Evolutionary conservation across 2,113 vertebrate species (phyloP), one percentile per base, ranked within the genome.

Genomic region (Pollimyrus isidori): DNA sequence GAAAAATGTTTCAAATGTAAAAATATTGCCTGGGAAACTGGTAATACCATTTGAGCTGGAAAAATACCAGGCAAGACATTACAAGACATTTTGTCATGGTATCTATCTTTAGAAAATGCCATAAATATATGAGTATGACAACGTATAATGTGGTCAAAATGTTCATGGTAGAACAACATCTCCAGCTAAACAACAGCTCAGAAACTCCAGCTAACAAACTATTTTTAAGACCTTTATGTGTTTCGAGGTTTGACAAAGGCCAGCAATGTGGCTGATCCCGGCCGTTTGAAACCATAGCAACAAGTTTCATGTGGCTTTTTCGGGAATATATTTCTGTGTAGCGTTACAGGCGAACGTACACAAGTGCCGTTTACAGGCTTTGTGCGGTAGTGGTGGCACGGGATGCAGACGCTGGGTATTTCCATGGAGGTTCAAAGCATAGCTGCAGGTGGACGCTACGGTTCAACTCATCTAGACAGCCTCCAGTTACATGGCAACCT

Each of bases 221-320:
- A 56, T 46, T 52, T 90, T 80, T 73, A 90, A 76, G 39, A 26
- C 56, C 7, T 87, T n/a, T 82, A 80, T 56, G 56, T 48, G 62
- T 73, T 21, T 73, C 39, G 50, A 49, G 48, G 62, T 5, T 10
- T 30, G 42, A 69, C 46, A 89, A 76, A 89, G 87, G 53, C 21
- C 19, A 45, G 45, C 49, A 87, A 15, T 80, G 30, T 58, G 23
- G 15, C 50, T 35, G n/a, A 39, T 90, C 62, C 35, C 21, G 26
- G 62, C 17, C 35, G 49, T 89, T 30, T 89, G 56, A 26, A 73
- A 13, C 35, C 76, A 76, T 87, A 53, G 58, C 65, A 49, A 45
- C n/a, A 21, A 23, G 62, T 87, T 69, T 87, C 48, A 30, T 90
- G 62, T 87, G 89, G 85, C 35, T 35, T 35, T 53, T 45, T 15